A percentile compares a stretch with the other conserved stretches of the same genome.
phyloP scores from a whole-genome alignment of 2,888 invertebrate genomes.

The Urechis unicinctus region DNA sequence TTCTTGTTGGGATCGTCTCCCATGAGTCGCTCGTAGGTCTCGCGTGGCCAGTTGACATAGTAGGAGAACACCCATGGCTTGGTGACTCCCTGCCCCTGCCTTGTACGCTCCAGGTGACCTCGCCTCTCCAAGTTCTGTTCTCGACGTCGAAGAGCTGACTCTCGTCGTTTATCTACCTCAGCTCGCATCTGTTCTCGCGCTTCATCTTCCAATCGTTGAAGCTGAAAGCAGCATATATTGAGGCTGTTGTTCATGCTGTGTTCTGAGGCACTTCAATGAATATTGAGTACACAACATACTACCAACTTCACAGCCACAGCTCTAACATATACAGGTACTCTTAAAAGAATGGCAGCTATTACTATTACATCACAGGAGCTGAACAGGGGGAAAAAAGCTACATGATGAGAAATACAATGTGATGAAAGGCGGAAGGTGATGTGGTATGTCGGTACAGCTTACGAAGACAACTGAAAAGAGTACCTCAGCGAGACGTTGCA shows the following conservation, averaged over 20 bases:
- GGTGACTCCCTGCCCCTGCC: conserved; percentile 35
- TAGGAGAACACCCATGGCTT: conserved; percentile 42
- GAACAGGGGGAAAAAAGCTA: background rate
- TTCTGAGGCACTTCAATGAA: too few relatives aligned
- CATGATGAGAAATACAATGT: background rate
- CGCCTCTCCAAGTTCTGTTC: conserved; percentile 34
- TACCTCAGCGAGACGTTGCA: conserved; percentile 19
- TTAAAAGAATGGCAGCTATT: too few relatives aligned
- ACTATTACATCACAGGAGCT: too few relatives aligned
- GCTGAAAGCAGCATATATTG: conserved; percentile 18
- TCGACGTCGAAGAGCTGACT: conserved; percentile 26
- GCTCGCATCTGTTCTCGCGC: conserved; percentile 27
- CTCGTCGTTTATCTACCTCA: conserved; percentile 28
- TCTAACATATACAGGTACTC: too few relatives aligned
- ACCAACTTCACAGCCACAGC: too few relatives aligned
- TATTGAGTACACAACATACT: too few relatives aligned
- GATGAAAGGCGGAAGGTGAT: too few relatives aligned
- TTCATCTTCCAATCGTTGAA: conserved; percentile 32
- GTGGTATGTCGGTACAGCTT: too few relatives aligned
- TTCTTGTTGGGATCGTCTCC: background rate
- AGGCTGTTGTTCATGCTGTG: too few relatives aligned
- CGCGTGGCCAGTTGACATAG: conserved; percentile 39
- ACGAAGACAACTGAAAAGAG: too few relatives aligned
- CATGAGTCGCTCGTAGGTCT: too few relatives aligned
- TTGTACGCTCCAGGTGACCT: conserved; percentile 28